Conservation (phyloP, 2,797 vertebrate species). For the Eulemur mongoz region DNA sequence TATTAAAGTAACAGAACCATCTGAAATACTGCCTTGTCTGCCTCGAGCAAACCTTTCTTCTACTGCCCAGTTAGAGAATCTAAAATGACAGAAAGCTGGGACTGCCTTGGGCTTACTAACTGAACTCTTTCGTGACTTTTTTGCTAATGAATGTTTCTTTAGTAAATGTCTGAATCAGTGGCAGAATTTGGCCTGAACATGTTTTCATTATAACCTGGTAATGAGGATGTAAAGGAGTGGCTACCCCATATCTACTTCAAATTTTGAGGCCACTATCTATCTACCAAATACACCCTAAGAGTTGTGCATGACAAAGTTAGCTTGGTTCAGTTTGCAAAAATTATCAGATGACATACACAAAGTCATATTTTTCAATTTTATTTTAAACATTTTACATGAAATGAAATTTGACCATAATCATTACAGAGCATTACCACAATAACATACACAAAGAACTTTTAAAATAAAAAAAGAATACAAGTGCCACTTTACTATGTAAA, state of each 20-base stretch:
- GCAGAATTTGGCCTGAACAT: background rate
- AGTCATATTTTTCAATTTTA: slow-evolving; percentile 74
- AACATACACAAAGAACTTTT: slow-evolving; percentile 64
- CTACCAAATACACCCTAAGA: background rate
- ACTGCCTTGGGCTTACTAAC: background rate
- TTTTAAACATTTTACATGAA: slow-evolving; percentile 83
- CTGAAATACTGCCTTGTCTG: background rate
- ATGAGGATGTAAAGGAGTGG: background rate
- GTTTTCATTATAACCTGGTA: background rate
- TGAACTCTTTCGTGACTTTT: background rate
- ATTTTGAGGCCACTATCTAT: background rate
- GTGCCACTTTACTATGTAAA: slow-evolving; percentile 74
- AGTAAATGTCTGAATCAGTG: background rate
- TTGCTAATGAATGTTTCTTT: slow-evolving; percentile 18
- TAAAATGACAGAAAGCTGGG: background rate
- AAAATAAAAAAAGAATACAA: slow-evolving; percentile 65
- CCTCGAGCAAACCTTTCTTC: background rate
- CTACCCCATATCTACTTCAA: background rate
- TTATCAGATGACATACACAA: background rate
- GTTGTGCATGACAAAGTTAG: background rate
- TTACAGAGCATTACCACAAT: slow-evolving; percentile 70
- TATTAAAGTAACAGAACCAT: background rate
- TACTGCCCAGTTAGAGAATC: background rate
- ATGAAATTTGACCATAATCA: slow-evolving; percentile 74
- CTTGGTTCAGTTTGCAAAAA: slow-evolving; percentile 1